Conservation (phyloP, 1,140 invertebrate genomes). For the Caenorhabditis tropicalis region DNA sequence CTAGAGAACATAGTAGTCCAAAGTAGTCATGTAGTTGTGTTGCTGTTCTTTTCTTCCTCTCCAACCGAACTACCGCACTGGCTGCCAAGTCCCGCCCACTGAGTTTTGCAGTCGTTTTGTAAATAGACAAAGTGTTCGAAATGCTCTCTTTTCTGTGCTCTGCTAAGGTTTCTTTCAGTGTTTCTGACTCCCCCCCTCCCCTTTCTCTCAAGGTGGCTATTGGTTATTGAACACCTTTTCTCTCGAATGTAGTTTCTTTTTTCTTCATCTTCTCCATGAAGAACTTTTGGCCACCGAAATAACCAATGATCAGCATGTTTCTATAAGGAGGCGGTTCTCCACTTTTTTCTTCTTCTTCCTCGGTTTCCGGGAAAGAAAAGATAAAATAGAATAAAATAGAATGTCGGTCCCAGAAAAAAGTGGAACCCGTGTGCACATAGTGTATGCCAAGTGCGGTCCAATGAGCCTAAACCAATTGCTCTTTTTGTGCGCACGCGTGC, state of each 20-base stretch:
- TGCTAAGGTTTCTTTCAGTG: not conserved
- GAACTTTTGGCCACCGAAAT: not conserved
- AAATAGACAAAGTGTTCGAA: not conserved
- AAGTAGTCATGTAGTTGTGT: constrained; percentile 30
- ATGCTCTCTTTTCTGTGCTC: not conserved
- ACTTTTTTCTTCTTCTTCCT: not conserved
- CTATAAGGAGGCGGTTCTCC: not conserved
- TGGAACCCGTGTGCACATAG: constrained; percentile 22
- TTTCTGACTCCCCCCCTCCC: not conserved
- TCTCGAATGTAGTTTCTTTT: not conserved
- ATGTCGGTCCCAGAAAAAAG: constrained; percentile 21
- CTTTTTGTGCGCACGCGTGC: constrained; percentile 16
- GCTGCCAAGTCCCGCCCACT: not conserved
- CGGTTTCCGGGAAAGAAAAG: not conserved
- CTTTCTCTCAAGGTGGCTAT: not conserved
- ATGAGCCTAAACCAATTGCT: constrained; percentile 42
- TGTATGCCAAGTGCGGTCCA: constrained; percentile 40
- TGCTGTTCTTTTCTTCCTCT: constrained; percentile 6
- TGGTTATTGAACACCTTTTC: not conserved
- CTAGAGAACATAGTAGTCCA: not conserved
- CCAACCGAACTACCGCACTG: not conserved
- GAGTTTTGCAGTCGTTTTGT: constrained; percentile 9
- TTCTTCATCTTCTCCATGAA: too few species aligned
- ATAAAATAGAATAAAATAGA: constrained; percentile 28
- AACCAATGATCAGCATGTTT: constrained; percentile 32